Evolutionary conservation across 1,140 invertebrate species (phyloP).

Genomic region (Acromyrmex charruanus): DNA sequence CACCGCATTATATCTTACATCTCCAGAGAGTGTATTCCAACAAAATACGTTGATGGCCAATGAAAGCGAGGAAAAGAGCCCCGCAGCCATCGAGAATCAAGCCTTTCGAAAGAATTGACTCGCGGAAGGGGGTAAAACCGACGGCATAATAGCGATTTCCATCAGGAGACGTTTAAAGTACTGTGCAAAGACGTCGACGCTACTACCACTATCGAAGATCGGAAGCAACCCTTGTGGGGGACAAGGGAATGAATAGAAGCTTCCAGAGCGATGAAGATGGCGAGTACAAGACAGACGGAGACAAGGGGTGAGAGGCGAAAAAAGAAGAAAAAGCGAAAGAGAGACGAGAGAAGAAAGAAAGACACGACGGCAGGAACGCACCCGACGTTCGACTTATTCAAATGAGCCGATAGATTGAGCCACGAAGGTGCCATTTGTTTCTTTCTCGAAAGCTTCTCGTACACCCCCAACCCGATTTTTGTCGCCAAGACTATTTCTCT

Average conservation of each 20-base stretch:
- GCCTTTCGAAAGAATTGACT: conserved; percentile 48
- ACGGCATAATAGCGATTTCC: conserved; percentile 69
- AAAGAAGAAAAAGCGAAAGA: neutral
- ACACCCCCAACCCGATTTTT: conserved; percentile 50
- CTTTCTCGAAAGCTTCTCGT: conserved; percentile 71
- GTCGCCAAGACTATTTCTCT: conserved; percentile 59
- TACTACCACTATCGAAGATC: conserved; percentile 20
- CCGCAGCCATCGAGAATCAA: conserved; percentile 20
- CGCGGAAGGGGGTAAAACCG: conserved; percentile 42
- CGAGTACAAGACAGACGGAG: conserved; percentile 26
- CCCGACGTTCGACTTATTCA: conserved; percentile 80
- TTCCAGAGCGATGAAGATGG: conserved; percentile 20
- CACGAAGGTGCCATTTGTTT: conserved; percentile 82
- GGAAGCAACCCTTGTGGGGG: conserved; percentile 25
- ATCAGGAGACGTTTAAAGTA: conserved; percentile 71
- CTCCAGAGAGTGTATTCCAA: neutral
- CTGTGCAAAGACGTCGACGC: conserved; percentile 64
- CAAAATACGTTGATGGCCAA: neutral
- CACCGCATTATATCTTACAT: neutral
- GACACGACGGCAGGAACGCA: conserved; percentile 26
- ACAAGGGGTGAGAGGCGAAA: conserved; percentile 3
- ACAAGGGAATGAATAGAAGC: conserved; percentile 43
- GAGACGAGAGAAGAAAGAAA: conserved; percentile 8
- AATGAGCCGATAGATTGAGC: conserved; percentile 82
- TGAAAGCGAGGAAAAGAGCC: conserved; percentile 12